These are phyloP conservation scores for Odocoileus virginianus DNA, from an alignment of 2,113 vertebrate species.

Conservation along the genomic window DNA sequence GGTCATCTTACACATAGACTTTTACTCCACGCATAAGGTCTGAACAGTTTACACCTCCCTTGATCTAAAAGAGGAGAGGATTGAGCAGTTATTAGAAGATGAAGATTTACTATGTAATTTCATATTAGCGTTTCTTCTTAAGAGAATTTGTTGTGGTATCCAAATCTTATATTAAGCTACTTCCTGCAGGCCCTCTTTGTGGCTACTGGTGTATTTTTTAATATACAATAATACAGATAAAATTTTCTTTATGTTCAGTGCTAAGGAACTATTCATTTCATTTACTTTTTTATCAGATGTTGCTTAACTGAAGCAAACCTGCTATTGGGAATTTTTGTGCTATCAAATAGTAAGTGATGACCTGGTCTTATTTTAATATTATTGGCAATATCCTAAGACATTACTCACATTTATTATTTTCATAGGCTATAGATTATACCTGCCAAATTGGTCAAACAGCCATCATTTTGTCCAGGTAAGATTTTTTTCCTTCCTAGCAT, in stretches of 20 bases:
- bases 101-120: background rate
- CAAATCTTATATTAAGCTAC: background rate
- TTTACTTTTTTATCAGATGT: background rate
- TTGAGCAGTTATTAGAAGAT: background rate
- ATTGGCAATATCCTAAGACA: slow-evolving; percentile 3
- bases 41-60: background rate
- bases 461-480: slow-evolving; percentile 82
- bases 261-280: background rate
- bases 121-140: background rate
- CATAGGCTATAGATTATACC: slow-evolving; percentile 78
- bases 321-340: slow-evolving; percentile 18
- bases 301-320: background rate
- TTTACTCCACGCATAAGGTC: background rate
- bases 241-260: background rate
- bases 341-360: background rate
- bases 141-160: background rate
- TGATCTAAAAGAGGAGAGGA: background rate
- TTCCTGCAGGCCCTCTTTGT: background rate
- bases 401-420: slow-evolving; percentile 52
- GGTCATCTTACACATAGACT: background rate
- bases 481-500: background rate
- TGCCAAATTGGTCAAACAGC: slow-evolving; percentile 67
- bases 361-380: background rate
- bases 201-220: background rate
- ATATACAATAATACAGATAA: background rate